A percentile compares a stretch with the other conserved stretches of the same genome.
These are phyloP conservation scores for Columba livia DNA, from an alignment of 2,113 vertebrate species.

Conservation along the genomic window DNA sequence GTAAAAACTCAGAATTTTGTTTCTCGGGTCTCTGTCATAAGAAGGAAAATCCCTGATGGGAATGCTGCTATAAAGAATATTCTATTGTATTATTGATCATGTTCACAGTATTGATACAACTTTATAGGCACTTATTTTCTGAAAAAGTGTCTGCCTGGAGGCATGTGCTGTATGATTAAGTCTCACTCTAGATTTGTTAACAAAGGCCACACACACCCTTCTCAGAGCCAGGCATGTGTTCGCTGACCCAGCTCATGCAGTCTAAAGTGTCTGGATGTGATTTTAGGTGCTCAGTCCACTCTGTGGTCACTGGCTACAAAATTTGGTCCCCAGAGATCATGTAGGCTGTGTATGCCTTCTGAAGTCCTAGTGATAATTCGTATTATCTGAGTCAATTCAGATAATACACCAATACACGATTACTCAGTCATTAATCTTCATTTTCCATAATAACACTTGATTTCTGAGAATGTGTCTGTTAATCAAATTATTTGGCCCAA, in stretches of 20 bases:
- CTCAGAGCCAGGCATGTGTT: not conserved
- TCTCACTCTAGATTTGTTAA: not conserved
- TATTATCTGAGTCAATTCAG: not conserved
- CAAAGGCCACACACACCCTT: constrained; percentile 51
- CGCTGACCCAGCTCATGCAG: not conserved
- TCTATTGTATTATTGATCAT: not conserved
- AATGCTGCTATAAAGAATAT: not conserved
- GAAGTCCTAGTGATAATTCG: not conserved
- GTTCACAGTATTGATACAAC: not conserved
- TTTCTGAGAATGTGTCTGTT: not conserved
- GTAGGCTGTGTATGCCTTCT: not conserved
- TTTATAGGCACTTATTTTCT: not conserved
- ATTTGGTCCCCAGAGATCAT: not conserved
- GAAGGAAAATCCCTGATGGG: not conserved
- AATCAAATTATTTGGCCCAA: not conserved
- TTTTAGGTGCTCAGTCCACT: not conserved
- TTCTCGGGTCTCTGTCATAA: not conserved
- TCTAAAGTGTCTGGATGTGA: not conserved
- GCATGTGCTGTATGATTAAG: constrained; percentile 14
- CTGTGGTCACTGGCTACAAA: not conserved
- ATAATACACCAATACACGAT: not conserved
- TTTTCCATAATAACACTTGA: not conserved
- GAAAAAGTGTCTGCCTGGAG: not conserved
- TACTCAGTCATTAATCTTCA: not conserved
- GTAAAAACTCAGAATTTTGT: not conserved